Evolutionary conservation across 2,797 vertebrate species (phyloP).

Genomic region (Gastrophryne carolinensis): DNA sequence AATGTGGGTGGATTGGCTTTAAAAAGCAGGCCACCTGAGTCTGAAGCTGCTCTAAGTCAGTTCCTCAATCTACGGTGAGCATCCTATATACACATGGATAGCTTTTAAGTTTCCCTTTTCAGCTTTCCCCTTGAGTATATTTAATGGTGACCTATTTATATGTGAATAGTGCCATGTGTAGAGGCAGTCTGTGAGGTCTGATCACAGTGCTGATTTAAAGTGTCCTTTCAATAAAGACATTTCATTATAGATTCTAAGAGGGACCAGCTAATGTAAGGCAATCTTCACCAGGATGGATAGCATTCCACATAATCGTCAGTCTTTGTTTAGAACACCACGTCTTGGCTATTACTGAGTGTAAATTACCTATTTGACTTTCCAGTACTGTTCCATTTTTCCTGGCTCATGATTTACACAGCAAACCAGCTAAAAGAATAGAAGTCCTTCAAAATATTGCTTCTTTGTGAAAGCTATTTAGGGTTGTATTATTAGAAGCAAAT

Average conservation of each 20-base stretch:
- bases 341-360: conserved; percentile 43
- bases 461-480: conserved; percentile 45
- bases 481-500: conserved; percentile 50
- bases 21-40: too few species aligned
- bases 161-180: background rate
- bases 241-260: conserved; percentile 25
- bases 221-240: conserved; percentile 22
- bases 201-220: conserved; percentile 9
- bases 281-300: conserved; percentile 35
- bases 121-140: background rate
- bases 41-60: too few species aligned
- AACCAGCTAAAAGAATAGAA: conserved; percentile 41
- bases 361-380: conserved; percentile 49
- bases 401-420: conserved; percentile 32
- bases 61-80: too few species aligned
- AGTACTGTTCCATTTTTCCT: conserved; percentile 41
- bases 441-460: conserved; percentile 50
- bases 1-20: too few species aligned
- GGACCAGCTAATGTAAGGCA: conserved; percentile 18
- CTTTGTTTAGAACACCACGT: conserved; percentile 35
- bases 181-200: background rate
- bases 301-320: conserved; percentile 30
- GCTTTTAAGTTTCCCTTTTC: background rate
- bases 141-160: background rate
- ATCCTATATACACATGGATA: background rate